Conservation (phyloP, 2,113 vertebrate genomes). For the Microtus oregoni region DNA sequence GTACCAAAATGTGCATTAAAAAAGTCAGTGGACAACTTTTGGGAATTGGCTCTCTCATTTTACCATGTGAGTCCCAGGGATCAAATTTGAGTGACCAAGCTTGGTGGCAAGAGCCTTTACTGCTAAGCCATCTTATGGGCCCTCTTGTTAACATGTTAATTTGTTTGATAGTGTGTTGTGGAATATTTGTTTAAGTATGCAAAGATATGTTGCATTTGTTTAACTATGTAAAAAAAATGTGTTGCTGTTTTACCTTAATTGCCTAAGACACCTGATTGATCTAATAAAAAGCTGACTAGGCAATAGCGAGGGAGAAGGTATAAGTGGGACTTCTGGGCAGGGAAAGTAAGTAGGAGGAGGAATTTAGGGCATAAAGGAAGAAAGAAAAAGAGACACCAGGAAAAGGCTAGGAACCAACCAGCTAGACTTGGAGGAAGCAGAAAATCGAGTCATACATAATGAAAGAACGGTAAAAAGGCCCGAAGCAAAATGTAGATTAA, state of each 20-base stretch:
- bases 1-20: background rate
- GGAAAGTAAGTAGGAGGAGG: no score
- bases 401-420: no score
- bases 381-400: no score
- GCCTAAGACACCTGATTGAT: no score
- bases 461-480: background rate
- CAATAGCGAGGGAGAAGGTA: no score
- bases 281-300: no score
- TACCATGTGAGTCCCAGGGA: background rate
- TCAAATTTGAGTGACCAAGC: background rate
- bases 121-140: background rate
- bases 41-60: background rate
- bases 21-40: background rate
- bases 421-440: background rate
- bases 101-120: background rate
- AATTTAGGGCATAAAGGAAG: no score
- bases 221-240: no score
- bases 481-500: background rate
- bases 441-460: background rate
- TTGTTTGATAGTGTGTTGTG: background rate
- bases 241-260: no score
- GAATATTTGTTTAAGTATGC: no score
- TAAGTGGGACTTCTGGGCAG: no score
- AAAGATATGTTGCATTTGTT: no score
- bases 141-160: slow-evolving; percentile 21